These are phyloP conservation scores for Cinclus mexicanus DNA, from an alignment of 2,113 vertebrate species.

Conservation along the genomic window DNA sequence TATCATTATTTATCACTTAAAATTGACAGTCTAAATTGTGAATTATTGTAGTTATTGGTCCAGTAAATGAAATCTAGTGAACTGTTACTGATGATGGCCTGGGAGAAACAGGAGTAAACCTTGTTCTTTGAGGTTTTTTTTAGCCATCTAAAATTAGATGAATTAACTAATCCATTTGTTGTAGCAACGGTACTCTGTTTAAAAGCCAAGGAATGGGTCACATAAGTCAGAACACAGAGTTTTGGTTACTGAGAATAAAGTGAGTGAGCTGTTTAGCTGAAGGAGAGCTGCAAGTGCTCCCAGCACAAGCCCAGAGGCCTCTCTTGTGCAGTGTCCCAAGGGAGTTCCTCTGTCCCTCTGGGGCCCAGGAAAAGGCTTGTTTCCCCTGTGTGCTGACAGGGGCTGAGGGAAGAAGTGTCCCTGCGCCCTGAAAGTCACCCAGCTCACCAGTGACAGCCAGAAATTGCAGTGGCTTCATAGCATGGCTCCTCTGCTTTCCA, in stretches of 20 bases:
- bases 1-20: neutral
- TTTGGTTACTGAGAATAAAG: neutral
- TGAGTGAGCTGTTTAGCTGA: neutral
- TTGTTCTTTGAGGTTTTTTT: neutral
- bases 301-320: neutral
- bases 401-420: neutral
- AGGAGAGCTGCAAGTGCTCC: neutral
- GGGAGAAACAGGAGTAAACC: neutral
- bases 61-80: neutral
- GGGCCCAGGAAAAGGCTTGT: neutral
- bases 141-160: neutral
- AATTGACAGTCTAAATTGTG: neutral
- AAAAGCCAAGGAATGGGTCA: neutral
- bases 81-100: neutral
- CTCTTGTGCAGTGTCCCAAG: rapidly evolving
- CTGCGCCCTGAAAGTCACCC: neutral
- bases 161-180: neutral
- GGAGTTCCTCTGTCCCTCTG: neutral
- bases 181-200: neutral
- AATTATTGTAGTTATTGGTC: neutral
- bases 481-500: neutral
- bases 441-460: neutral
- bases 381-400: neutral
- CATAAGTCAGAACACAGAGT: neutral
- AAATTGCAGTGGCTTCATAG: neutral